Evolutionary conservation across 2,888 invertebrate genomes (phyloP).

Genomic region (Conchocele bisecta): DNA sequence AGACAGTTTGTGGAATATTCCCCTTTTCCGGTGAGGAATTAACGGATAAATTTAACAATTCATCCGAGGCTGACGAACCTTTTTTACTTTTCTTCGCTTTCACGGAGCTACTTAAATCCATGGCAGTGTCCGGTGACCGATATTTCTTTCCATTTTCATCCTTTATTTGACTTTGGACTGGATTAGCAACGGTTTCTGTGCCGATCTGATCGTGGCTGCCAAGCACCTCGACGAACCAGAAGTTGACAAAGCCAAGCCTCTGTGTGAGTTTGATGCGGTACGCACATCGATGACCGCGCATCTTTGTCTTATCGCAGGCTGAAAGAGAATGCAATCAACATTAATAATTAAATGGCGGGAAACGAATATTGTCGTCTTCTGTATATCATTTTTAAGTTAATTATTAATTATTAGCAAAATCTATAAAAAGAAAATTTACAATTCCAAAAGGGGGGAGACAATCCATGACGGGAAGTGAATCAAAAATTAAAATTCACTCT

Average conservation of each 20-base stretch:
- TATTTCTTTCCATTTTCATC: neutral
- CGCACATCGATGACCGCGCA: constrained; percentile 75
- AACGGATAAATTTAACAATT: neutral
- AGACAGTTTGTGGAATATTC: constrained; percentile 26
- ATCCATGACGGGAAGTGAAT: too few species aligned
- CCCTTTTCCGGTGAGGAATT: neutral
- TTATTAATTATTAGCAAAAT: too few species aligned
- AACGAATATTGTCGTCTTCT: too few species aligned
- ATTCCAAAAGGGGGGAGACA: too few species aligned
- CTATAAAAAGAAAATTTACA: too few species aligned
- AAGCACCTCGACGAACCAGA: constrained; percentile 77
- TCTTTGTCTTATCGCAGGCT: constrained; percentile 77
- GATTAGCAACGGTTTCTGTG: constrained; percentile 10
- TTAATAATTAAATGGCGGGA: too few species aligned
- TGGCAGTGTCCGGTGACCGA: constrained; percentile 10
- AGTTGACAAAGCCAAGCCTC: constrained; percentile 75
- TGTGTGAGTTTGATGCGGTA: constrained; percentile 77
- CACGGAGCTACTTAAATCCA: neutral
- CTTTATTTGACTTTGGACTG: neutral
- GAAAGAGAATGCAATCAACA: too few species aligned
- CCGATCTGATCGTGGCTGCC: constrained; percentile 71
- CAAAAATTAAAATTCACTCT: too few species aligned
- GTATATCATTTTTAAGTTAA: too few species aligned
- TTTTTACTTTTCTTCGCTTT: neutral
- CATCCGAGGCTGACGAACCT: neutral